phyloP scores from a whole-genome alignment of 2,113 vertebrate genomes.

The Corythoichthys haematopterus region DNA sequence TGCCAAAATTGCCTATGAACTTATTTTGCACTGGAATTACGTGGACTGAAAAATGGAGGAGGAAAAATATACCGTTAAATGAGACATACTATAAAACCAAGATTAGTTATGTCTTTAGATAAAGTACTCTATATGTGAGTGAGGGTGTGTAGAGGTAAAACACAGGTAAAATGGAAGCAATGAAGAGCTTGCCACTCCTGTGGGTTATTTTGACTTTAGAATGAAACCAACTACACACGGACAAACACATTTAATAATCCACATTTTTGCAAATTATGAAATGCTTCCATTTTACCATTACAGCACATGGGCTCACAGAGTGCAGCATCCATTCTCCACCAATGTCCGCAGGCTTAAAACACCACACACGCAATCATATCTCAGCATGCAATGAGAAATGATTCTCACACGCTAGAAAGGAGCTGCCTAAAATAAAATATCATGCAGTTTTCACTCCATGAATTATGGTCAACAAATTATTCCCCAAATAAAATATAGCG shows the following conservation, averaged over 20 bases:
- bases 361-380: conserved; percentile 33
- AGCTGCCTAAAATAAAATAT: conserved; percentile 3
- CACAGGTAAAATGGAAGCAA: conserved; percentile 26
- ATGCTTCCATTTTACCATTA: conserved; percentile 7
- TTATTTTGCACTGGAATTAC: too few relatives aligned
- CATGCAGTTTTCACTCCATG: background rate
- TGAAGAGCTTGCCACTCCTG: conserved; percentile 11
- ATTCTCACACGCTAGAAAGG: conserved; percentile 19
- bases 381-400: conserved; percentile 13
- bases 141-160: background rate
- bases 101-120: background rate
- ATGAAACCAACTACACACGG: conserved; percentile 8
- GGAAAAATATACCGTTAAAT: background rate
- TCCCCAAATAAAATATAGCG: background rate
- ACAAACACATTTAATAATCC: conserved; percentile 12
- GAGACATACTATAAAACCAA: background rate
- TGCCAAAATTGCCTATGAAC: too few relatives aligned
- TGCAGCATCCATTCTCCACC: conserved; percentile 8
- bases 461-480: background rate
- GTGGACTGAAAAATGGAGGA: background rate
- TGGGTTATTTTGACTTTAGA: conserved; percentile 14
- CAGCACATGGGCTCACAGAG: background rate
- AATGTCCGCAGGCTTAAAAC: conserved; percentile 35
- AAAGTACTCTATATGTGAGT: background rate
- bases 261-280: conserved; percentile 33